Evolutionary conservation across 1,140 invertebrate genomes (phyloP).

Genomic region (Drosophila funebris): DNA sequence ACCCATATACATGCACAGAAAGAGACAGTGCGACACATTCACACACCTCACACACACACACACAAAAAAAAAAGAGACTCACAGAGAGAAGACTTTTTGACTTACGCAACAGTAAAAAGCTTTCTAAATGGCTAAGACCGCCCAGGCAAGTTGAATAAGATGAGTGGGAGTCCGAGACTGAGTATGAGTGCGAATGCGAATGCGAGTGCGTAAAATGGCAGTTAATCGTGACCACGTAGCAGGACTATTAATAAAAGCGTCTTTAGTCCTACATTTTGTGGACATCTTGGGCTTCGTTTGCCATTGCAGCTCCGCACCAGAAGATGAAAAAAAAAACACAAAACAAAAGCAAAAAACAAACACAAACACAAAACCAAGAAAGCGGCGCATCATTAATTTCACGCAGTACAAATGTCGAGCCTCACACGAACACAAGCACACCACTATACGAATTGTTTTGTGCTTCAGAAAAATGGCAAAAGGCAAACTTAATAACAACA

Average conservation of each 20-base stretch:
- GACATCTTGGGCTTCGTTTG: conserved; percentile 57
- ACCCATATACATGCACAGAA: conserved; percentile 42
- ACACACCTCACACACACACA: conserved; percentile 17
- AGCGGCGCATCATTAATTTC: conserved; percentile 80
- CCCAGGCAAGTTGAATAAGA: conserved; percentile 15
- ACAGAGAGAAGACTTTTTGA: conserved; percentile 60
- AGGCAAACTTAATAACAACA: conserved; percentile 81
- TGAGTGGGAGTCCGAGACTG: conserved; percentile 38
- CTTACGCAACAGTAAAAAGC: conserved; percentile 81
- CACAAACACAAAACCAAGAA: conserved; percentile 51
- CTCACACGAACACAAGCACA: conserved; percentile 37
- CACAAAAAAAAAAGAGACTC: too few species aligned
- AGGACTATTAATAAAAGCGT: conserved; percentile 81
- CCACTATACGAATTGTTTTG: conserved; percentile 41
- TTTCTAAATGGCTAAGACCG: conserved; percentile 74
- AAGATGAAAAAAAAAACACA: conserved; percentile 31
- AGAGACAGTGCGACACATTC: conserved; percentile 5
- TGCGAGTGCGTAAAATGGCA: conserved; percentile 75
- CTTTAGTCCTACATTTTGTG: conserved; percentile 79
- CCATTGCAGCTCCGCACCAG: conserved; percentile 39
- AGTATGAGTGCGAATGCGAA: conserved; percentile 33
- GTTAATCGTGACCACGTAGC: conserved; percentile 80
- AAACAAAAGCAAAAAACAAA: conserved; percentile 50
- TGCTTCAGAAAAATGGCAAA: conserved; percentile 68
- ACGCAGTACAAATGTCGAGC: conserved; percentile 78